Base-by-base conservation (phyloP, 2,888 invertebrate species). In the Andricus curvator region DNA sequence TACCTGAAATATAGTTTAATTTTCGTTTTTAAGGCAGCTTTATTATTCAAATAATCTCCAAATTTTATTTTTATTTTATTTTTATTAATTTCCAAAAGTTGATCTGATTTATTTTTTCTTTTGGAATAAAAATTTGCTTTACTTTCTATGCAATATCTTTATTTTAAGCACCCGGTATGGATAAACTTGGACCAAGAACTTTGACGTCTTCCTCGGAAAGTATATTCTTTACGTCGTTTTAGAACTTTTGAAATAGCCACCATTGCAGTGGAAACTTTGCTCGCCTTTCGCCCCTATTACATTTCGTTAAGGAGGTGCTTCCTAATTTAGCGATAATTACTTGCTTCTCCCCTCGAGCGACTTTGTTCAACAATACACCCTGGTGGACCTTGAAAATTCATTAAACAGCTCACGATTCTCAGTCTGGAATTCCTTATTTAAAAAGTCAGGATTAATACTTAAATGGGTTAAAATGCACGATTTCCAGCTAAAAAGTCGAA, bases 251-350 rank as follows among this genome's bases (percentile, higher is more conserved):
- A 78, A 87, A 85, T 83, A 70, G 83, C 84, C 76, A 70, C 60
- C 76, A 81, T 78, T 81, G 80, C 77, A 56, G 51, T 20, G 29
- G 51, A 62, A 84, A 83, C 78, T 86, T 83, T 83, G 68, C 79
- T 78, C 70, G 74, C 51, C 77, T 66, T 29, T 56, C 37, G 22
- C 20, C 82, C 85, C 81, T 82, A 84, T 83, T 83, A 81, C 78
- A 84, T 83, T 81, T 86, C 79, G 83, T 84, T 81, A 74, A 81
- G 64, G 65, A 64, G 78, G 80, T 82, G 81, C 79, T 86, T 85
- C 84, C 86, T 88, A 87, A 88, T 88, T 88, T 86, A 84, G 79
- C 84, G 84, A 90, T 89, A 89, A 89, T 89, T 88, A 88, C 87
- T 81, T 89, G 85, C 84, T 86, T 79, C 80, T 79, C 76, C 41